A percentile compares a stretch with the other conserved stretches of the same genome.
Conservation (phyloP, 2,888 invertebrate species). For the Pelosia muscerda region DNA sequence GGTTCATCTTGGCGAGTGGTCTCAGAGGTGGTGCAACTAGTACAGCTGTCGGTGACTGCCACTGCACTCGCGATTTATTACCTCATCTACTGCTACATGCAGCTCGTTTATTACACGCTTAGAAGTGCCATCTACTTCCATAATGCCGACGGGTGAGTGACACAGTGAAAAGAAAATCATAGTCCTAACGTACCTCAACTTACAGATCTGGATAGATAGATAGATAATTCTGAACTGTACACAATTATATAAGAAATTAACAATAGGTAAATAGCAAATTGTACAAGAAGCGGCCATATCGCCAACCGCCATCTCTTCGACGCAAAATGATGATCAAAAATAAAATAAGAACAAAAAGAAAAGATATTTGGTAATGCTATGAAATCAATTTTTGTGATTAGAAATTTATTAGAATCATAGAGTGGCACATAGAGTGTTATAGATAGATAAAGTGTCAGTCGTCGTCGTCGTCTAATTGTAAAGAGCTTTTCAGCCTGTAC, state of each 20-base stretch:
- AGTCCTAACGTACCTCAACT: not conserved
- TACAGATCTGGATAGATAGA: not conserved
- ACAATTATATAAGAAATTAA: too few species aligned
- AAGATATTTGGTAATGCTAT: not conserved
- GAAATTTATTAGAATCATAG: not conserved
- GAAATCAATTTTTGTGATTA: not conserved
- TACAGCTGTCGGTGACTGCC: slow-evolving; percentile 75
- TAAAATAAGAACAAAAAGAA: too few species aligned
- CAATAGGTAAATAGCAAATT: too few species aligned
- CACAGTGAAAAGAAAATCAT: not conserved
- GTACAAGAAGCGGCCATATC: too few species aligned
- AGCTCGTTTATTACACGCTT: slow-evolving; percentile 74
- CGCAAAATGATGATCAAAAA: too few species aligned
- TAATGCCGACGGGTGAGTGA: slow-evolving; percentile 75
- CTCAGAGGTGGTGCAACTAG: slow-evolving; percentile 64
- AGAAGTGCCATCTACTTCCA: slow-evolving; percentile 76
- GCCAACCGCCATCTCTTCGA: too few species aligned
- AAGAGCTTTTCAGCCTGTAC: not conserved
- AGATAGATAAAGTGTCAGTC: too few species aligned
- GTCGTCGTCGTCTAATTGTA: too few species aligned
- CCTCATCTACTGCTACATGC: slow-evolving; percentile 80
- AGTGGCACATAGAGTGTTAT: too few species aligned
- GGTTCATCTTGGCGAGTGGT: slow-evolving; percentile 56
- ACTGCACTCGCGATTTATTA: slow-evolving; percentile 78
- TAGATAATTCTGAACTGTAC: too few species aligned